Base-by-base conservation (phyloP, 2,797 vertebrate genomes). In the Galaxias olidus region DNA sequence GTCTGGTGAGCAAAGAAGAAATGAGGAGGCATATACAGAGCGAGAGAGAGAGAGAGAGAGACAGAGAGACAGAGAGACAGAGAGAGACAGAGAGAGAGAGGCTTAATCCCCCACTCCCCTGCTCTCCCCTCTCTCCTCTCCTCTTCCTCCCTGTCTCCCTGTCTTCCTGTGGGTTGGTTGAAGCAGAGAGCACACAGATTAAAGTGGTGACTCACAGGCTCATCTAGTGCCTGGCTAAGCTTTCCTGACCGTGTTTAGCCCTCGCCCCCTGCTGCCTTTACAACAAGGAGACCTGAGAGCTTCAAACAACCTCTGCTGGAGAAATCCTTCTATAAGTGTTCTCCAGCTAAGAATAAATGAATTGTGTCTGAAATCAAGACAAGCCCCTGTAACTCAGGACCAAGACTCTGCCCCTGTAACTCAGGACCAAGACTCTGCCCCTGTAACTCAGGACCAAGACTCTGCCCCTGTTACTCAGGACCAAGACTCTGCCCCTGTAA, bases 111-210 rank as follows among this genome's bases (percentile, higher is more conserved):
- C 10, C n/a, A 10, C 4, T 10, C 44, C 17, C 9, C 14, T 18
- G 20, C 20, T 47, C 46, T 47, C 52, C 20, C 42, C 50, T 15
- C 15, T 4, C 46, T 14, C 56, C 42, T 41, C 43, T 19, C 19
- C 4, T 40, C 49, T 65, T 15, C 63, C 51, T 57, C 65, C 59
- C 66, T 55, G 69, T 40, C 54, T 51, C 50, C 71, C 47, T 42
- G 55, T 61, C 68, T 75, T 76, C 66, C 70, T 76, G 44, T 43
- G n/a, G 17, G 42, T 44, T 69, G 71, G 82, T 82, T 86, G 79
- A 84, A 76, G 76, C 58, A 71, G 66, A 65, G 66, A 83, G 75
- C 70, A 52, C 70, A 52, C 80, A 82, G 89, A 89, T 91, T 89
- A 90, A 80, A 61, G 60, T 46, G 30, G 65, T 76, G 68, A 73